Evolutionary conservation across 2,797 vertebrate species (phyloP).

Genomic region (Notolepis coatsorum): DNA sequence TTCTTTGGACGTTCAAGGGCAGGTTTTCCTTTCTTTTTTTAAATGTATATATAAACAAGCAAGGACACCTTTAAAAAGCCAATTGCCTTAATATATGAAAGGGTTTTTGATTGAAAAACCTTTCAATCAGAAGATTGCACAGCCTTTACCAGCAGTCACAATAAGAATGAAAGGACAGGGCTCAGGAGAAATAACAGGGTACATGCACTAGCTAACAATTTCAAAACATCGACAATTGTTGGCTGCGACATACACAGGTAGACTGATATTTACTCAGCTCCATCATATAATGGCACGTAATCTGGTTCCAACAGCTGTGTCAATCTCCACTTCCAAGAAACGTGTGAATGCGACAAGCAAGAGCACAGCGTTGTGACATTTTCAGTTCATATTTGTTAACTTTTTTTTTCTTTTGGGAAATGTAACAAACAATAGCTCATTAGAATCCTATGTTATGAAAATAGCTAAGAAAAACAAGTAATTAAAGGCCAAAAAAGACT

Average conservation of each 20-base stretch:
- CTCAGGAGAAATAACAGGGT: conserved; percentile 1
- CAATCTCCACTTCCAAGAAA: not conserved
- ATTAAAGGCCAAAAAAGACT: conserved; percentile 40
- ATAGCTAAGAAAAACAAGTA: conserved; percentile 6
- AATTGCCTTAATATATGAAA: no score
- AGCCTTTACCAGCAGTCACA: conserved; percentile 16
- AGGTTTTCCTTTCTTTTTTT: no score
- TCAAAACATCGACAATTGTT: conserved; percentile 40
- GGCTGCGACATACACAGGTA: conserved; percentile 6
- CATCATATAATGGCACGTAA: conserved; percentile 30
- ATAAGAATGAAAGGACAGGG: conserved; percentile 24
- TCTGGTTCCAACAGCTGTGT: not conserved
- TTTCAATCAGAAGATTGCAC: conserved; percentile 6
- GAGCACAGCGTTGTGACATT: not conserved
- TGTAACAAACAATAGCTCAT: conserved; percentile 56
- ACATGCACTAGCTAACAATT: conserved; percentile 33
- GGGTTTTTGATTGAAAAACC: not conserved
- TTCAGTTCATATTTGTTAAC: not conserved
- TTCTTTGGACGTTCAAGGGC: no score
- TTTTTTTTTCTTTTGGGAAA: conserved; percentile 7
- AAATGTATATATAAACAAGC: no score
- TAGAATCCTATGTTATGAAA: conserved; percentile 24
- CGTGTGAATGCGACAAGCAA: not conserved
- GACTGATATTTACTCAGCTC: conserved; percentile 31
- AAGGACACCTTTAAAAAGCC: no score